Conservation (phyloP, 2,113 vertebrate genomes). For the Myrmophylax atrothorax region DNA sequence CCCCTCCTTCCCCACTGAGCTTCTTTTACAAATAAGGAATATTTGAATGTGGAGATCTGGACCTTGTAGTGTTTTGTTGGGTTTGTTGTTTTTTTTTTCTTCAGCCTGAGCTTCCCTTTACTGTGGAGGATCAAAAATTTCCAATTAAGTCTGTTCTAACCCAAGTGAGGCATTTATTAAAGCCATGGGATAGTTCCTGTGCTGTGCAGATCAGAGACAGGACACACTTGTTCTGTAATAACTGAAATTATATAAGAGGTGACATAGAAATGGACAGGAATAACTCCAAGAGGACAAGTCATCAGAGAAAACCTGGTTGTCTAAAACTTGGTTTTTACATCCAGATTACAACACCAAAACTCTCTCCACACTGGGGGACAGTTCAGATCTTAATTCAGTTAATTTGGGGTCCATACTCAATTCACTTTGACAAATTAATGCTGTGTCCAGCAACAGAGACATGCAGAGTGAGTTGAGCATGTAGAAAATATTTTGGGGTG, state of each 20-base stretch:
- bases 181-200: not conserved
- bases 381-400: not conserved
- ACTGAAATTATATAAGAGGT: not conserved
- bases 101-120: not conserved
- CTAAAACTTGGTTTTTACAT: not conserved
- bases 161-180: not conserved
- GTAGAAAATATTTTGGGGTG: not conserved
- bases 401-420: not conserved
- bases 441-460: not conserved
- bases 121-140: not conserved
- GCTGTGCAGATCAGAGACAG: not conserved
- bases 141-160: not conserved
- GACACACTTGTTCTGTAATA: not conserved
- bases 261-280: not conserved
- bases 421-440: not conserved
- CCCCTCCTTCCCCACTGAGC: not conserved
- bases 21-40: not conserved
- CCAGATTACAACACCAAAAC: not conserved
- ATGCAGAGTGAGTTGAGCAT: not conserved
- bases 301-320: not conserved
- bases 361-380: accelerated
- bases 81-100: not conserved
- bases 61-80: too few relatives aligned
- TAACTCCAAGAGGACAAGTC: not conserved
- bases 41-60: not conserved